A percentile compares a stretch with the other conserved stretches of the same genome.
Conservation (phyloP, 1,140 invertebrate genomes). For the Coptotermes formosanus region DNA sequence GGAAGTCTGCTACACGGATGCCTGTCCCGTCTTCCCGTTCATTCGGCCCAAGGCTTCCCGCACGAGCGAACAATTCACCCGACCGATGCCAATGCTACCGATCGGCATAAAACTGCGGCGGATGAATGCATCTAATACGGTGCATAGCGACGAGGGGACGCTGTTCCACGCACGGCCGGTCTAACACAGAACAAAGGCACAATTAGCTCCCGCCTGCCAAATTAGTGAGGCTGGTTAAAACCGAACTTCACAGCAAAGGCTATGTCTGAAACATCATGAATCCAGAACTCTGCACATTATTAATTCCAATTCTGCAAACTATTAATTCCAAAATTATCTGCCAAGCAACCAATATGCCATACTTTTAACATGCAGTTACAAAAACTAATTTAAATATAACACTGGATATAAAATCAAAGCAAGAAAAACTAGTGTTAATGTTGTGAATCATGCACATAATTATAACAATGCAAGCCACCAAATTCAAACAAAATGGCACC, state of each 20-base stretch:
- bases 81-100: constrained; percentile 25
- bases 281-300: constrained; percentile 7
- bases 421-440: no score
- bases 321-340: not conserved
- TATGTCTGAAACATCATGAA: constrained; percentile 1
- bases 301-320: not conserved
- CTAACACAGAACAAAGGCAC: constrained; percentile 33
- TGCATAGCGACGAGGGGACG: constrained; percentile 33
- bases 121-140: constrained; percentile 33
- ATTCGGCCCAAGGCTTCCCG: constrained; percentile 31
- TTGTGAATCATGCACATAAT: no score
- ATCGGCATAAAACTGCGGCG: constrained; percentile 28
- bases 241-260: constrained; percentile 18
- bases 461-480: no score
- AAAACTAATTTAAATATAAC: not conserved
- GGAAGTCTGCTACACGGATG: constrained; percentile 20
- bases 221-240: not conserved
- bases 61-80: constrained; percentile 33
- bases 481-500: no score
- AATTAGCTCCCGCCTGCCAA: constrained; percentile 27
- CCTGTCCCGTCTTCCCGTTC: constrained; percentile 30
- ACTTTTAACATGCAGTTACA: not conserved
- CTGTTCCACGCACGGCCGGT: constrained; percentile 31
- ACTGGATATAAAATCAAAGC: no score
- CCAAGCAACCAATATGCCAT: constrained; percentile 27